Percentiles rank a stretch among this genome's conserved stretches.
These are phyloP conservation scores for Phyllotis vaccarum DNA, from an alignment of 2,797 vertebrate species.

Conservation along the genomic window DNA sequence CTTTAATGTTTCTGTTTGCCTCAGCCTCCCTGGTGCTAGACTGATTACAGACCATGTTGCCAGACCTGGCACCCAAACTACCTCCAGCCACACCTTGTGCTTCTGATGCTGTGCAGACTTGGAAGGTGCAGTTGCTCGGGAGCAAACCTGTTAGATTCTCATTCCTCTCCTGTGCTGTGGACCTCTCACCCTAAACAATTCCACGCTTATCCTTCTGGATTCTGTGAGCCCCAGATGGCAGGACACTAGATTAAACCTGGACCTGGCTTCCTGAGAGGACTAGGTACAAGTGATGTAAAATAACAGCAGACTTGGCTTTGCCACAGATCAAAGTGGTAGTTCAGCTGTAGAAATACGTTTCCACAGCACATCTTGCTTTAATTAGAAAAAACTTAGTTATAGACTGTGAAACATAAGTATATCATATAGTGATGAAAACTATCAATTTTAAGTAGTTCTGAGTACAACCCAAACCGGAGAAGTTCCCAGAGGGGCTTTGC, in stretches of 20 bases:
- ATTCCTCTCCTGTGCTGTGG: neutral
- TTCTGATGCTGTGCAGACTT: neutral
- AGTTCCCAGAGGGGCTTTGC: neutral
- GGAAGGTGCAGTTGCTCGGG: neutral
- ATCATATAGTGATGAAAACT: neutral
- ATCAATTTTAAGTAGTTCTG: neutral
- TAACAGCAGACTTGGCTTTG: neutral
- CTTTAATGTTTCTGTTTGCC: neutral
- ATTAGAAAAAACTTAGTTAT: slow-evolving; percentile 4
- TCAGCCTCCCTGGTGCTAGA: neutral
- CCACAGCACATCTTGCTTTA: slow-evolving; percentile 12
- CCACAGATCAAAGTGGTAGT: neutral
- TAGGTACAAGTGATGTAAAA: neutral
- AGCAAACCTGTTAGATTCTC: neutral
- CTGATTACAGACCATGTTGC: neutral
- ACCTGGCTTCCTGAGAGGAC: neutral
- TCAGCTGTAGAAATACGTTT: slow-evolving; percentile 47
- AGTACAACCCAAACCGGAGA: neutral
- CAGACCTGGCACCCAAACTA: neutral
- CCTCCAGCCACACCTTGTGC: slow-evolving; percentile 8
- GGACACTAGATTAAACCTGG: slow-evolving; percentile 21
- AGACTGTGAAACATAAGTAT: neutral
- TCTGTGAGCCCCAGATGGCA: neutral
- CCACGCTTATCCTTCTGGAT: slow-evolving; percentile 18
- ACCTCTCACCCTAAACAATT: neutral